Conservation (phyloP, 1,140 invertebrate species). For the Drosophila busckii region DNA sequence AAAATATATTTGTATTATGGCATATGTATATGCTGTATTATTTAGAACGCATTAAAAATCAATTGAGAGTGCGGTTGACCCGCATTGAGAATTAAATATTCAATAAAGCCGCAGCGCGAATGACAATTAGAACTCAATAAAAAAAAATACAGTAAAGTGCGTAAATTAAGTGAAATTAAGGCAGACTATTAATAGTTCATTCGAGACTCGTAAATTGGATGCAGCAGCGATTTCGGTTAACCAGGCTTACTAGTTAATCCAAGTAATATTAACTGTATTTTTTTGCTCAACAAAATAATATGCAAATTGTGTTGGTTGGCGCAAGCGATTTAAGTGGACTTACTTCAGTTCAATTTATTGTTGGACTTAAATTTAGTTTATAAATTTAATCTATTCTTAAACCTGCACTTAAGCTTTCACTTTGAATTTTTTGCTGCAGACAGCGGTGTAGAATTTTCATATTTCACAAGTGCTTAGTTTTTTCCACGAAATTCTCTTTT, state of each 20-base stretch:
- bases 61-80: conserved; percentile 55
- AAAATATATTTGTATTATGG: too few relatives aligned
- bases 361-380: too few relatives aligned
- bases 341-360: too few relatives aligned
- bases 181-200: conserved; percentile 51
- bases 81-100: conserved; percentile 13
- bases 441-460: conserved; percentile 4
- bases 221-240: conserved; percentile 48
- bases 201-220: conserved; percentile 46
- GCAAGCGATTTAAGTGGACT: too few relatives aligned
- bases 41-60: conserved; percentile 64
- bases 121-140: conserved; percentile 32
- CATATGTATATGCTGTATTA: too few relatives aligned
- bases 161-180: conserved; percentile 59
- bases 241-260: conserved; percentile 38
- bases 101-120: conserved; percentile 51
- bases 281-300: too few relatives aligned
- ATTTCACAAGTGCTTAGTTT: conserved; percentile 10
- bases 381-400: too few relatives aligned
- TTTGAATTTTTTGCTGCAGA: neutral
- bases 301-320: conserved; percentile 10
- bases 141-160: conserved; percentile 21
- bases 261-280: too few relatives aligned
- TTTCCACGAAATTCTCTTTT: neutral
- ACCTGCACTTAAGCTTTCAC: neutral